Evolutionary conservation across 1,140 invertebrate species (phyloP).

Genomic region (Dreissena rostriformis): DNA sequence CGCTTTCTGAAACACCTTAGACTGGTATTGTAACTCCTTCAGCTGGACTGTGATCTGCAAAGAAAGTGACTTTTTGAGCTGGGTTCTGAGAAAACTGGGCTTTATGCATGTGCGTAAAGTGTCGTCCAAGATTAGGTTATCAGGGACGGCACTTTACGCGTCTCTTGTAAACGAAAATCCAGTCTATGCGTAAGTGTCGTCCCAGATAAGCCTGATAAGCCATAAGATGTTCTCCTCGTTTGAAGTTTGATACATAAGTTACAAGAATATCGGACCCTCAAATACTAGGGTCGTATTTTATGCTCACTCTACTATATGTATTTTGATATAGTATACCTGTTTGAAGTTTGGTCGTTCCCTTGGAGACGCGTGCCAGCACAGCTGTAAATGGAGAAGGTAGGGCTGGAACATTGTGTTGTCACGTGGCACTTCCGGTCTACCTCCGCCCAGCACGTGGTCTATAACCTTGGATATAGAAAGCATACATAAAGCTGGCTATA

Average conservation of each 20-base stretch:
- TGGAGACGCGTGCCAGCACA: constrained; percentile 71
- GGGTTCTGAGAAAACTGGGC: background rate
- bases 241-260: background rate
- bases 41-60: constrained; percentile 64
- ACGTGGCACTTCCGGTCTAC: constrained; percentile 61
- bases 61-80: background rate
- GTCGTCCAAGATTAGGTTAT: too few species aligned
- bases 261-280: background rate
- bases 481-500: too few species aligned
- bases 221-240: background rate
- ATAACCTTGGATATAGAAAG: constrained; percentile 59
- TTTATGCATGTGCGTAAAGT: too few species aligned
- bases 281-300: background rate
- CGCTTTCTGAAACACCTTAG: constrained; percentile 67
- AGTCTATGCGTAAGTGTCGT: background rate
- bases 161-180: background rate
- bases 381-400: constrained; percentile 71
- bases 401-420: constrained; percentile 61
- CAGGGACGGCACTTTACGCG: too few species aligned
- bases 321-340: constrained; percentile 63
- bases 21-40: constrained; percentile 65
- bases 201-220: background rate
- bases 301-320: background rate
- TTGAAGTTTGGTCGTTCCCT: constrained; percentile 72
- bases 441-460: constrained; percentile 68